Percentiles rank a stretch among this genome's conserved stretches.
Conservation (phyloP, 64 coral and sea anemone genomes). For the Montipora foliosa region DNA sequence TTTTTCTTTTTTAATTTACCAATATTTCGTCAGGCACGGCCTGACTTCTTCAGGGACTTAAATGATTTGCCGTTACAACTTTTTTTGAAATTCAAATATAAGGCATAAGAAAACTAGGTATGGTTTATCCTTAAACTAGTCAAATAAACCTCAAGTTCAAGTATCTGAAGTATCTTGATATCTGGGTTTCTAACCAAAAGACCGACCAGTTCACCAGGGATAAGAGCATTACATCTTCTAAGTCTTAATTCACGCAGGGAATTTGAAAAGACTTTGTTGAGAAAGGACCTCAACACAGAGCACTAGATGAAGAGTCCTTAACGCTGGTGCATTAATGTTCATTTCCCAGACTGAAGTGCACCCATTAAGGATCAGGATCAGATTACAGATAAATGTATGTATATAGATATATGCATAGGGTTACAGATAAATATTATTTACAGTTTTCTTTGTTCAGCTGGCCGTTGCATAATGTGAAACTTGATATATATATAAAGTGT, state of each 20-base stretch:
- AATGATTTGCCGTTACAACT: no score
- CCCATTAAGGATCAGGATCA: slow-evolving; percentile 46
- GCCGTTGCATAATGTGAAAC: no score
- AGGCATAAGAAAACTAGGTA: no score
- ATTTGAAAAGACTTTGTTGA: slow-evolving; percentile 63
- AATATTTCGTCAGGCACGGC: no score
- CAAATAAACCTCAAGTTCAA: slow-evolving; percentile 70
- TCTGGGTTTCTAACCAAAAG: slow-evolving; percentile 93
- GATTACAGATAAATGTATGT: no score
- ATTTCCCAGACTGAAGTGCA: slow-evolving; percentile 73
- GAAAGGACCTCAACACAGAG: slow-evolving; percentile 76
- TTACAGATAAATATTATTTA: no score
- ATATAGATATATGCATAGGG: no score
- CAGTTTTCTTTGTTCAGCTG: no score
- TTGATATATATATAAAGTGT: no score
- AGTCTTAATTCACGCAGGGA: slow-evolving; percentile 17
- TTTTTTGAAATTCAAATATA: no score
- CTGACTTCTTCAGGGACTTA: no score
- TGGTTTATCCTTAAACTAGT: slow-evolving; percentile 81
- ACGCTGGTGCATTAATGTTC: slow-evolving; percentile 64
- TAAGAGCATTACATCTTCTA: slow-evolving; percentile 23
- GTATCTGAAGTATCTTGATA: slow-evolving; percentile 36
- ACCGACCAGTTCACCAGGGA: slow-evolving; percentile 65
- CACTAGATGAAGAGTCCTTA: slow-evolving; percentile 63
- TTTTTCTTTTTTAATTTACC: no score